Conservation (phyloP, 2,797 vertebrate genomes). For the Chrysolophus pictus region DNA sequence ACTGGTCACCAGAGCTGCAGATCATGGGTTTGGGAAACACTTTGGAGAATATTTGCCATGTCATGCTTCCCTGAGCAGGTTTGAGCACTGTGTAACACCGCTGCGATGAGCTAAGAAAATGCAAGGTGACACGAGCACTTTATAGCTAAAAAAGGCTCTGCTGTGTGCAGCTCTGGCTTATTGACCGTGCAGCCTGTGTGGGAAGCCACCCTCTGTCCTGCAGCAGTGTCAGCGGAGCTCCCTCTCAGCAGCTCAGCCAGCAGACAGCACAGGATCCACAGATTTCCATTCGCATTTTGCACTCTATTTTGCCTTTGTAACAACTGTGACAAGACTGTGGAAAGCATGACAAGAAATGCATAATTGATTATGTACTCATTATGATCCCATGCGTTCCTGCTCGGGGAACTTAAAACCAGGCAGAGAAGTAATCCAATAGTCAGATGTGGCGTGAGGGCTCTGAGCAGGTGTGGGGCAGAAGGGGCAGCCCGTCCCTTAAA, state of each 20-base stretch:
- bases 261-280: not conserved
- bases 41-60: not conserved
- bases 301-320: not conserved
- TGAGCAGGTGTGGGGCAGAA: slow-evolving; percentile 48
- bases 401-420: slow-evolving; percentile 35
- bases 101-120: not conserved
- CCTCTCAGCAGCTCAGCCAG: not conserved
- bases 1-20: not conserved
- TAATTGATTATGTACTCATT: slow-evolving; percentile 42
- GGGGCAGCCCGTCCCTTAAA: not conserved
- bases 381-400: not conserved
- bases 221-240: not conserved
- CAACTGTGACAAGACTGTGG: not conserved
- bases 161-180: not conserved
- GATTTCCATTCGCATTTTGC: slow-evolving; percentile 1
- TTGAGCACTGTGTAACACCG: fast-evolving
- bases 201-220: not conserved
- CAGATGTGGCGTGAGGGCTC: slow-evolving; percentile 16
- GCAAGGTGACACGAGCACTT: not conserved
- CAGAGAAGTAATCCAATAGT: slow-evolving; percentile 8
- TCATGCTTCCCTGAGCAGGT: not conserved
- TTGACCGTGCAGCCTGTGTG: not conserved
- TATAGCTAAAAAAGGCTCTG: slow-evolving; percentile 30
- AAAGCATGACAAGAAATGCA: slow-evolving; percentile 20
- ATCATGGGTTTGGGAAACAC: fast-evolving